A percentile compares a stretch with the other conserved stretches of the same genome.
phyloP scores from a whole-genome alignment of 2,113 vertebrate species.

The Saiga tatarica region DNA sequence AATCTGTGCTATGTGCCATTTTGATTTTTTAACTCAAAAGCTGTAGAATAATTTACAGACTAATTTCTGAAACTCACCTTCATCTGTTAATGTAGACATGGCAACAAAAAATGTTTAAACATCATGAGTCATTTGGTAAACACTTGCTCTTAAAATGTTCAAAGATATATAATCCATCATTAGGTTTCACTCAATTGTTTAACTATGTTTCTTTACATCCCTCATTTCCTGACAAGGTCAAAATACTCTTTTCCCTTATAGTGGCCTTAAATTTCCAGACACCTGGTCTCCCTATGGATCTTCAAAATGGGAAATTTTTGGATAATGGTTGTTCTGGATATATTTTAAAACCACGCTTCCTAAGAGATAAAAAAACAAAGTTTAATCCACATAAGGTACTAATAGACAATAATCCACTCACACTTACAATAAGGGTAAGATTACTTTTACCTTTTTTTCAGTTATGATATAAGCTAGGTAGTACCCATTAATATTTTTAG shows the following conservation, averaged over 20 bases:
- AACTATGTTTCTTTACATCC: neutral
- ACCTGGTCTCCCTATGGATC: conserved; percentile 85
- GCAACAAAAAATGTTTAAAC: neutral
- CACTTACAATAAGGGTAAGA: conserved; percentile 83
- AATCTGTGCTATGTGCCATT: neutral
- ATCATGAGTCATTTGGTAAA: neutral
- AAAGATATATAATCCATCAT: neutral
- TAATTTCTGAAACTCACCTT: neutral
- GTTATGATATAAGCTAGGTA: neutral
- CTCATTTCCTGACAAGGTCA: neutral
- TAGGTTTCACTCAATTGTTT: neutral
- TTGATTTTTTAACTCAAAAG: conserved; percentile 15
- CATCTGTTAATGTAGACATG: neutral
- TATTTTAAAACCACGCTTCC: conserved; percentile 86
- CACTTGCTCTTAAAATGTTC: neutral
- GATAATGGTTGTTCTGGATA: conserved; percentile 93
- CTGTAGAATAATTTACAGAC: neutral
- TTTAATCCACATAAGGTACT: conserved; percentile 80
- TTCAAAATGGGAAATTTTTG: conserved; percentile 90
- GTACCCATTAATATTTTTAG: neutral
- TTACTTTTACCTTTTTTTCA: neutral
- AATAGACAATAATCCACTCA: conserved; percentile 69
- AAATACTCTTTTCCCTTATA: conserved; percentile 66
- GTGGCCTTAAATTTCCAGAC: conserved; percentile 94
- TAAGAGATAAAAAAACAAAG: conserved; percentile 71